Conservation (phyloP, 1,140 invertebrate species). For the Melitaea cinxia region DNA sequence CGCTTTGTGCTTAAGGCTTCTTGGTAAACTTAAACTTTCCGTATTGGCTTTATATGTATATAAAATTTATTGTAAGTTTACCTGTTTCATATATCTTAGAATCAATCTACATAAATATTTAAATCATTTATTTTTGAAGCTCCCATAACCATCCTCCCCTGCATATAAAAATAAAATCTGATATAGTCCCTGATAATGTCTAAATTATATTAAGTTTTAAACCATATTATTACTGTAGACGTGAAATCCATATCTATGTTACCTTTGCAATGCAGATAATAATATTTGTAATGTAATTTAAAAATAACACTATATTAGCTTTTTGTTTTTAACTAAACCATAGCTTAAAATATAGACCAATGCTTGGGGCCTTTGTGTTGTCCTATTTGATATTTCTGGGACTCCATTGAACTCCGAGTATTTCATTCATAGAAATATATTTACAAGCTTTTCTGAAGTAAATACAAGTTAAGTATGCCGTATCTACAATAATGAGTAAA, state of each 20-base stretch:
- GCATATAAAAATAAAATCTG: neutral
- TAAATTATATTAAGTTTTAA: neutral
- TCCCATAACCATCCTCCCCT: slow-evolving; percentile 28
- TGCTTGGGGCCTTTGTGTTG: slow-evolving; percentile 27
- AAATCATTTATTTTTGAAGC: slow-evolving; percentile 19
- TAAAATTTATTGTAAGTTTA: slow-evolving; percentile 10
- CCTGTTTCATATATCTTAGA: slow-evolving; percentile 6
- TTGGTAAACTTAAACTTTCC: slow-evolving; percentile 17
- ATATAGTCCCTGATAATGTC: neutral
- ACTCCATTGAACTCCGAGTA: neutral
- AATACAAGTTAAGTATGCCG: slow-evolving; percentile 18
- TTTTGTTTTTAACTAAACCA: slow-evolving; percentile 30
- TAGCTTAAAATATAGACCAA: slow-evolving; percentile 11
- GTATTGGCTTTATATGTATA: slow-evolving; percentile 23
- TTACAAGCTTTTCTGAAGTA: neutral
- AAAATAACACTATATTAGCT: slow-evolving; percentile 19
- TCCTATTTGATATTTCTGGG: neutral
- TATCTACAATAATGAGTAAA: slow-evolving; percentile 10
- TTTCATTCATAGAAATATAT: neutral
- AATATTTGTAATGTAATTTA: neutral
- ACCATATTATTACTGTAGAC: too few relatives aligned
- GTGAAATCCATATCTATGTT: slow-evolving; percentile 4
- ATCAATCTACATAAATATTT: neutral
- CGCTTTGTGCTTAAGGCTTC: slow-evolving; percentile 32
- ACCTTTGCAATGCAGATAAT: slow-evolving; percentile 14